phyloP scores from a whole-genome alignment of 2,113 vertebrate genomes.

The Ictalurus punctatus region DNA sequence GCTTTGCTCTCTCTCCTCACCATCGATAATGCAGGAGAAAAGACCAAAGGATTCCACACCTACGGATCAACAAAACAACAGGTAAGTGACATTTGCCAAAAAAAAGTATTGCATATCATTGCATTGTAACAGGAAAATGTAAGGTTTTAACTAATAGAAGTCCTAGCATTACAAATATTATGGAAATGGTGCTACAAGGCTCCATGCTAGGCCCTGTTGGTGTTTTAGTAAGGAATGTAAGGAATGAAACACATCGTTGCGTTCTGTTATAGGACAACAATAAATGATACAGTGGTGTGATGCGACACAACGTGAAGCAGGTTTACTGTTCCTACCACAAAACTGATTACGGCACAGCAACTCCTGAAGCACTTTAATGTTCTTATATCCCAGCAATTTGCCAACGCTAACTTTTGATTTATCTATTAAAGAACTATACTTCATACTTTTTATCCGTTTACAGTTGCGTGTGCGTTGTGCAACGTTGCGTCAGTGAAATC shows the following conservation, averaged over 20 bases:
- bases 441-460: neutral
- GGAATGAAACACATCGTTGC: neutral
- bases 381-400: neutral
- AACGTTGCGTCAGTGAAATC: neutral
- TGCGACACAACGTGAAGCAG: neutral
- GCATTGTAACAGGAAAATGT: neutral
- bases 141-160: neutral
- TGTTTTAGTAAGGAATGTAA: neutral
- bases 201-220: neutral
- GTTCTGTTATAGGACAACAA: neutral
- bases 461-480: neutral
- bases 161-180: slow-evolving; percentile 3
- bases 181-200: slow-evolving; percentile 1
- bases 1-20: slow-evolving; percentile 89
- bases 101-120: neutral
- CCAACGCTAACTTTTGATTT: neutral
- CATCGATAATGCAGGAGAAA: slow-evolving; percentile 90
- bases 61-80: slow-evolving; percentile 58
- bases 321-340: neutral
- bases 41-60: slow-evolving; percentile 91
- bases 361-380: neutral
- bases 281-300: neutral
- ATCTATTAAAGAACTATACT: neutral
- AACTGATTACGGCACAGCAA: neutral
- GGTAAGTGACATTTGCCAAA: neutral